Conservation (phyloP, 2,888 invertebrate species). For the Branchipolynoe longqiensis region DNA sequence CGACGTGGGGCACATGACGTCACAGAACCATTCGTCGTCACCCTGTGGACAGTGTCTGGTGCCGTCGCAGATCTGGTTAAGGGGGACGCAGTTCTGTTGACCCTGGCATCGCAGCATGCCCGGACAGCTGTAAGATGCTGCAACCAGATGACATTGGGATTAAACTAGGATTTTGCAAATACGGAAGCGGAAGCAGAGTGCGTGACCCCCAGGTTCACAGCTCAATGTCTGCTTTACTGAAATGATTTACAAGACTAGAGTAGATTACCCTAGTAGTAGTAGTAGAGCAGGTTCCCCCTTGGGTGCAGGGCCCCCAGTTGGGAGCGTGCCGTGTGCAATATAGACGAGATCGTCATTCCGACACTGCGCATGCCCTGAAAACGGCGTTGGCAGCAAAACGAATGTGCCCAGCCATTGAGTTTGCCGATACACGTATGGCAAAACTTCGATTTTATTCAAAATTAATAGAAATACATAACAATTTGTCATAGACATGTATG, state of each 20-base stretch:
- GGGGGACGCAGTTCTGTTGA: background rate
- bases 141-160: background rate
- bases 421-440: no score
- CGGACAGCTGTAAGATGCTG: conserved; percentile 27
- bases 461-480: background rate
- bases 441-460: no score
- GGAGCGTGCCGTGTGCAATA: background rate
- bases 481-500: background rate
- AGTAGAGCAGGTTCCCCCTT: background rate
- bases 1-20: background rate
- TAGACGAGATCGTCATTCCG: no score
- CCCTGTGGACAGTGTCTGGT: conserved; percentile 10
- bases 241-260: no score
- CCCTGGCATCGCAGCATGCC: conserved; percentile 10
- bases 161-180: background rate
- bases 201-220: background rate
- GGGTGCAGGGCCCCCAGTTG: no score
- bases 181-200: background rate
- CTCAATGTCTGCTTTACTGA: background rate
- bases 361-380: no score
- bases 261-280: background rate
- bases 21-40: conserved; percentile 45
- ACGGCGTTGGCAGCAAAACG: no score
- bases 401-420: no score
- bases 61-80: conserved; percentile 24